Evolutionary conservation across 1,140 invertebrate genomes (phyloP).

Genomic region (Procambarus clarkii): DNA sequence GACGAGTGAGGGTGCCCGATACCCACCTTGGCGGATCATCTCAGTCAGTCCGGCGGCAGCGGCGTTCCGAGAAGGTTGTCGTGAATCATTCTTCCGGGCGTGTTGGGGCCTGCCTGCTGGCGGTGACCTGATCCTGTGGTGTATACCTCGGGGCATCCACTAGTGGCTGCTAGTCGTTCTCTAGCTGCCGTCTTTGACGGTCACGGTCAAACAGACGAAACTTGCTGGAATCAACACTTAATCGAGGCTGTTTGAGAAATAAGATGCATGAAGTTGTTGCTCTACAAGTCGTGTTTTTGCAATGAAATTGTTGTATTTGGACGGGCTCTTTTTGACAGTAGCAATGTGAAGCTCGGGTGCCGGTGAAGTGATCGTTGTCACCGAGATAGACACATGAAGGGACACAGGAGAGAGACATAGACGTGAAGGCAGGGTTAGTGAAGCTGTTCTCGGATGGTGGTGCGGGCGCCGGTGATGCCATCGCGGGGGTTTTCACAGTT

Average conservation of each 20-base stretch:
- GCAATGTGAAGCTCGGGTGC: not conserved
- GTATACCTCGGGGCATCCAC: not conserved
- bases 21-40: slow-evolving; percentile 29
- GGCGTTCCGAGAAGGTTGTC: slow-evolving; percentile 51
- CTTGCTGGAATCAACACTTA: not conserved
- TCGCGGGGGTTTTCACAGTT: slow-evolving; percentile 52
- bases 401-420: not conserved
- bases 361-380: not conserved
- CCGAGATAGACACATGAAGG: not conserved
- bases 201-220: not conserved
- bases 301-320: not conserved
- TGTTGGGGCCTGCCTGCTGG: slow-evolving; percentile 8
- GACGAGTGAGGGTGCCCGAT: slow-evolving; percentile 11
- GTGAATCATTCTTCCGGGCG: slow-evolving; percentile 64
- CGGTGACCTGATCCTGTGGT: not conserved
- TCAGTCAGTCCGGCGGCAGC: slow-evolving; percentile 46
- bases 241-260: not conserved
- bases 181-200: not conserved
- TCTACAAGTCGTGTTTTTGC: not conserved
- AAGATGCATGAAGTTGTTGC: slow-evolving; percentile 2
- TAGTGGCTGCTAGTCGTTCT: too few species aligned
- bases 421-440: not conserved
- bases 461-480: slow-evolving; percentile 59
- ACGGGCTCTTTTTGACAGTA: not conserved
- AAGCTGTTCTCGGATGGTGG: slow-evolving; percentile 36